Conservation (phyloP, 2,888 invertebrate genomes). For the Agrotis ipsilon region DNA sequence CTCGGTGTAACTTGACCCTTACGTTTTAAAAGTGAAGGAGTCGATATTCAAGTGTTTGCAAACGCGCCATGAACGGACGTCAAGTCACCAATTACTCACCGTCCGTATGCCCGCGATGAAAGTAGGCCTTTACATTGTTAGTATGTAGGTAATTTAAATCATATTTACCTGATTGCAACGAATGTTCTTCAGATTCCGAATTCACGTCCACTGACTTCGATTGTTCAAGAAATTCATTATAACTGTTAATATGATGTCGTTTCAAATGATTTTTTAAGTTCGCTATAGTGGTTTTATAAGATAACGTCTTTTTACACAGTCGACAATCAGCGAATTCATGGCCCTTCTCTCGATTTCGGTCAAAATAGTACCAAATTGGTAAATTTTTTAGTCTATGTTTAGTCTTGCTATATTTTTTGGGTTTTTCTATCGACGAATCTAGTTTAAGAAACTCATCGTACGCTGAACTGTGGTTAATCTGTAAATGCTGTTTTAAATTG, state of each 20-base stretch:
- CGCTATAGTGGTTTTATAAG: constrained; percentile 26
- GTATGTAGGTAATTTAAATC: too few species aligned
- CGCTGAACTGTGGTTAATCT: background rate
- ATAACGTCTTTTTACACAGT: constrained; percentile 12
- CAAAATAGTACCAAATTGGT: constrained; percentile 25
- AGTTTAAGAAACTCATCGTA: background rate
- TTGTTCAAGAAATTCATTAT: background rate
- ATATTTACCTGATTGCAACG: constrained; percentile 26
- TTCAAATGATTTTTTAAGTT: constrained; percentile 29
- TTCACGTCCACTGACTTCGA: background rate
- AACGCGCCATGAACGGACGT: too few species aligned
- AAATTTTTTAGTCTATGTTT: background rate
- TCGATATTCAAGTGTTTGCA: too few species aligned
- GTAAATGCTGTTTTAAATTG: constrained; percentile 21
- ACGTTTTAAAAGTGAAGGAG: too few species aligned
- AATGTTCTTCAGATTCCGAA: constrained; percentile 1
- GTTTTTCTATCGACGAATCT: rapidly evolving
- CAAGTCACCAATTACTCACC: too few species aligned
- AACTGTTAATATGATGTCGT: background rate
- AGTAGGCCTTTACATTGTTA: too few species aligned
- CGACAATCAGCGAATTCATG: constrained; percentile 11
- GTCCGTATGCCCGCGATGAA: too few species aligned
- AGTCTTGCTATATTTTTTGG: too few species aligned
- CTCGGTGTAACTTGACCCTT: too few species aligned
- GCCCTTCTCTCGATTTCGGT: background rate